Evolutionary conservation across 2,888 invertebrate species (phyloP).

Genomic region (Drosophila nr. fundita): DNA sequence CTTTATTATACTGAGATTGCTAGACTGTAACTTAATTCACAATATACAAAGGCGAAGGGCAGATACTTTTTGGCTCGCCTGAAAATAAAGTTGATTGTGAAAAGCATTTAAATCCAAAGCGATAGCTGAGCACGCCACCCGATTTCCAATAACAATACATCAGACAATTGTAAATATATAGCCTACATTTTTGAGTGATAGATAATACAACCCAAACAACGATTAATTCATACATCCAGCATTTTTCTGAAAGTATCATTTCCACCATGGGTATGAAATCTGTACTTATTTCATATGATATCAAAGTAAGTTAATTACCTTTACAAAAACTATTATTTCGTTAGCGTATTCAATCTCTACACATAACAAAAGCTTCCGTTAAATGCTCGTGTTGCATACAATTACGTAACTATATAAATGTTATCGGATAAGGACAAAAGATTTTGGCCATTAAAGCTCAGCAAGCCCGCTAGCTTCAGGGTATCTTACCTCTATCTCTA

Average conservation of each 20-base stretch:
- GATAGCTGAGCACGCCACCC: neutral
- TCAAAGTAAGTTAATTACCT: neutral
- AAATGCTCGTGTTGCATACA: neutral
- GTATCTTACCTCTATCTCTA: neutral
- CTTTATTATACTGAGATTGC: neutral
- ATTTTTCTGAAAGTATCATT: neutral
- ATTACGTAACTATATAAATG: neutral
- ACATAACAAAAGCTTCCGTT: neutral
- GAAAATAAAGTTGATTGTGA: neutral
- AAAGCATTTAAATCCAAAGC: neutral
- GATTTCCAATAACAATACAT: neutral
- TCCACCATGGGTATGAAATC: neutral
- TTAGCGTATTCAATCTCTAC: neutral
- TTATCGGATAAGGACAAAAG: neutral
- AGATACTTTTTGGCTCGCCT: neutral
- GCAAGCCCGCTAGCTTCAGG: neutral
- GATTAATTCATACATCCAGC: too few relatives aligned
- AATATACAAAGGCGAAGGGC: neutral
- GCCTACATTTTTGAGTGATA: neutral
- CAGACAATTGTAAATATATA: neutral
- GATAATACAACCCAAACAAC: too few relatives aligned
- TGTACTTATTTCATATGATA: neutral
- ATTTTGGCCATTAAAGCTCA: neutral
- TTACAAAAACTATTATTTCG: neutral
- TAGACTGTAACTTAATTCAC: neutral